A percentile compares a stretch with the other conserved stretches of the same genome.
Conservation (phyloP, 2,113 vertebrate species). For the Marcusenius ussheri region DNA sequence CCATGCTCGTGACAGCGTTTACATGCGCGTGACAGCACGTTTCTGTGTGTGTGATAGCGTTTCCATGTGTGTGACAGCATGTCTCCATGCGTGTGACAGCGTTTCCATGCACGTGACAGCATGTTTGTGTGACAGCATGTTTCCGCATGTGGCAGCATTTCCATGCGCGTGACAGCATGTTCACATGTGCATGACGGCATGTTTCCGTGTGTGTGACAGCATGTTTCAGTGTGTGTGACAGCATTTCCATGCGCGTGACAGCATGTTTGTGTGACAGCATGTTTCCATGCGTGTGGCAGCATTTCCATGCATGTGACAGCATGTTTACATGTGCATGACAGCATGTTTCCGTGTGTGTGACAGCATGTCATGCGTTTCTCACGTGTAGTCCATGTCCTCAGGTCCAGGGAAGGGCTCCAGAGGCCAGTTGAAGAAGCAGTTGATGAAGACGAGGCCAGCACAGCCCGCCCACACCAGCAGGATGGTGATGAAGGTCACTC, state of each 20-base stretch:
- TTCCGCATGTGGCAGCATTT: neutral
- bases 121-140: neutral
- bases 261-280: neutral
- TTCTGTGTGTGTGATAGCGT: no score
- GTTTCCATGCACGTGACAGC: neutral
- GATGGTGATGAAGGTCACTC: constrained; percentile 81
- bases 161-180: no score
- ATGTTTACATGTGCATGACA: neutral
- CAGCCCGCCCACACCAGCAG: constrained; percentile 87
- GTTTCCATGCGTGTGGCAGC: no score
- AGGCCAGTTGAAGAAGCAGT: constrained; percentile 97
- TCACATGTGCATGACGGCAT: no score
- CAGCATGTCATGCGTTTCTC: constrained; percentile 43
- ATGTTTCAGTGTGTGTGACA: neutral
- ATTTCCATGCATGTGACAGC: no score
- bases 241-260: neutral
- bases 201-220: neutral
- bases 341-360: neutral
- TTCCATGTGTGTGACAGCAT: neutral
- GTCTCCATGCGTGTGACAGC: neutral
- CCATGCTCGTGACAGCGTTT: no score
- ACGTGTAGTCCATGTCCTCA: constrained; percentile 98
- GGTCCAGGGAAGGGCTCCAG: constrained; percentile 94
- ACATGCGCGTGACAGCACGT: no score
- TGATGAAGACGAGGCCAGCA: constrained; percentile 88